phyloP scores from a whole-genome alignment of 2,888 invertebrate genomes.

The Patella pellucida region DNA sequence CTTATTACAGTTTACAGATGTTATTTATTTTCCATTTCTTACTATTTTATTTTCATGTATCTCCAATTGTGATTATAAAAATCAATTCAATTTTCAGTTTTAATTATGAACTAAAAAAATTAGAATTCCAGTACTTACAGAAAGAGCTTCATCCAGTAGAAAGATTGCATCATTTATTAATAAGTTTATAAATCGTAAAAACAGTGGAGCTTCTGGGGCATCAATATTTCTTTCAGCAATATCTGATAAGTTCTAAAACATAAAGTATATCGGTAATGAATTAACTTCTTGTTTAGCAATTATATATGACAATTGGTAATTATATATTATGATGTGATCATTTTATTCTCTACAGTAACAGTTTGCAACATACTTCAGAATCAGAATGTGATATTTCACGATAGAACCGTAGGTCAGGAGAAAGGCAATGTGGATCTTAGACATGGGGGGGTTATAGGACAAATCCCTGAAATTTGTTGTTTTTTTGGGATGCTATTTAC shows the following conservation, averaged over 20 bases:
- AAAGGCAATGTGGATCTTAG: too few relatives aligned
- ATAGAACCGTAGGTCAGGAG: too few relatives aligned
- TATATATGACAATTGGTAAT: too few relatives aligned
- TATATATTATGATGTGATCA: too few relatives aligned
- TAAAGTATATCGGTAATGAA: not conserved
- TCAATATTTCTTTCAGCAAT: constrained; percentile 91
- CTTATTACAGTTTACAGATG: too few relatives aligned
- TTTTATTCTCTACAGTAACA: too few relatives aligned
- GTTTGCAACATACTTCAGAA: too few relatives aligned
- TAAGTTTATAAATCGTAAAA: constrained; percentile 94
- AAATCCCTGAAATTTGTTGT: too few relatives aligned
- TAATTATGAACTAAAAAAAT: not conserved
- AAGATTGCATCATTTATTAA: constrained; percentile 98
- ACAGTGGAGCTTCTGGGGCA: constrained; percentile 89
- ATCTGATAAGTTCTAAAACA: constrained; percentile 78
- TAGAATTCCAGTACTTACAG: constrained; percentile 50
- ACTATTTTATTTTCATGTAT: not conserved
- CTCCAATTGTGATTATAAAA: not conserved
- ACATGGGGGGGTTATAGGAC: too few relatives aligned
- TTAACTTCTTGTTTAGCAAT: too few relatives aligned
- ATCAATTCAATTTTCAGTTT: not conserved
- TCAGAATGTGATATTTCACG: too few relatives aligned
- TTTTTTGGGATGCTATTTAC: not conserved
- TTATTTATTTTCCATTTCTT: too few relatives aligned
- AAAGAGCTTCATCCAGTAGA: constrained; percentile 87